These are phyloP conservation scores for Camarhynchus parvulus DNA, from an alignment of 2,113 vertebrate species.

Conservation along the genomic window DNA sequence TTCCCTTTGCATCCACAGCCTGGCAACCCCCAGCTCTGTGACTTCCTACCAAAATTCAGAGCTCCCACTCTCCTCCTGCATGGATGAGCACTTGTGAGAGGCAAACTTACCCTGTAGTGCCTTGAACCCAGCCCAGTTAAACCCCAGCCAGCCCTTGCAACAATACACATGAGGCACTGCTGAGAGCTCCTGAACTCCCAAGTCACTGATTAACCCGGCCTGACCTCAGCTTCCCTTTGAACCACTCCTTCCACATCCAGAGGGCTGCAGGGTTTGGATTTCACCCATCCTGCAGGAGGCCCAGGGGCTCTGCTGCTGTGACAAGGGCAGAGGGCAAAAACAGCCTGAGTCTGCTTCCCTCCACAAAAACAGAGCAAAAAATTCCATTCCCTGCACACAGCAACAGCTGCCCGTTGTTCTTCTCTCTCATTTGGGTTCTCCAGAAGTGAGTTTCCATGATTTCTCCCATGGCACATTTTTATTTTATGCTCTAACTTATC, in stretches of 20 bases:
- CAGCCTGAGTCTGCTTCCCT: neutral
- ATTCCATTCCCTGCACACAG: neutral
- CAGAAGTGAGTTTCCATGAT: neutral
- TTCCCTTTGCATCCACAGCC: neutral
- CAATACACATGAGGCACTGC: neutral
- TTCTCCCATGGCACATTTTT: neutral
- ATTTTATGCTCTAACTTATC: neutral
- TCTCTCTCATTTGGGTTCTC: neutral
- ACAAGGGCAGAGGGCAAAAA: neutral
- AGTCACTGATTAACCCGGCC: neutral
- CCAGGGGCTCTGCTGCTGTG: neutral
- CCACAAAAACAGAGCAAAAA: neutral
- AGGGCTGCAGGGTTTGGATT: neutral
- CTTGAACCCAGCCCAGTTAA: neutral
- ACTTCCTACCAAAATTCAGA: neutral
- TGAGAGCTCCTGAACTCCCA: neutral
- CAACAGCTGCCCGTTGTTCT: neutral
- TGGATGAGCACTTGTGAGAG: neutral
- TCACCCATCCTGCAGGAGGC: neutral
- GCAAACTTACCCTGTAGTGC: rapidly evolving
- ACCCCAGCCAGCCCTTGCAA: neutral
- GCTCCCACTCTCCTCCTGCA: neutral
- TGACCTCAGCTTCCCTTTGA: neutral
- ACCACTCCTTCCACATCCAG: too few relatives aligned
- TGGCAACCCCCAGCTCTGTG: neutral